These are phyloP conservation scores for Rhagoletis zephyria DNA, from an alignment of 1,140 invertebrate species.

Conservation along the genomic window DNA sequence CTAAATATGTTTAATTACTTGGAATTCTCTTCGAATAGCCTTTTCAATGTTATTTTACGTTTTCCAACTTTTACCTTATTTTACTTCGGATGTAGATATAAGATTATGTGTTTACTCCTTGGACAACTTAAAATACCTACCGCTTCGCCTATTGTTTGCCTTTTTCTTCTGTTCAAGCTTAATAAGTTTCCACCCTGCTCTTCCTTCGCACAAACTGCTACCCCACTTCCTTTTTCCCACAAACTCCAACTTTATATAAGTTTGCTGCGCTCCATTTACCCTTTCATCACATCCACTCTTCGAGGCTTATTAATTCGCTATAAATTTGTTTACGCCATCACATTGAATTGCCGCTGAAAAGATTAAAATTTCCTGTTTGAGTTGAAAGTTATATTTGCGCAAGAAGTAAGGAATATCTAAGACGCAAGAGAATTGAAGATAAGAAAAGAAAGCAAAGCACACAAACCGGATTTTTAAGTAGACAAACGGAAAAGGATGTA, in stretches of 20 bases:
- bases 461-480: conserved; percentile 21
- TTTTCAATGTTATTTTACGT: too few relatives aligned
- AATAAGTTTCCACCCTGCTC: too few relatives aligned
- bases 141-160: too few relatives aligned
- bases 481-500: neutral
- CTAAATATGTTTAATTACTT: too few relatives aligned
- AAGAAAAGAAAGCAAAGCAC: neutral
- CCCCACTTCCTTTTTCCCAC: neutral
- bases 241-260: neutral
- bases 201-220: neutral
- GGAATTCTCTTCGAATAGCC: too few relatives aligned
- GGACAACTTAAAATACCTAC: too few relatives aligned
- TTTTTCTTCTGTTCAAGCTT: too few relatives aligned
- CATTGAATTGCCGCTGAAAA: conserved; percentile 26
- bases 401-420: neutral
- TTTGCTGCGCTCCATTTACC: neutral
- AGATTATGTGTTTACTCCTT: too few relatives aligned
- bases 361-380: conserved; percentile 21
- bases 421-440: neutral
- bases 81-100: too few relatives aligned
- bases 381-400: neutral
- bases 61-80: too few relatives aligned
- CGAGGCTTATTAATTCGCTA: conserved; percentile 18
- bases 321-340: conserved; percentile 24
- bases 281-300: neutral